phyloP scores from a whole-genome alignment of 2,797 vertebrate genomes.

The Chanos chanos region DNA sequence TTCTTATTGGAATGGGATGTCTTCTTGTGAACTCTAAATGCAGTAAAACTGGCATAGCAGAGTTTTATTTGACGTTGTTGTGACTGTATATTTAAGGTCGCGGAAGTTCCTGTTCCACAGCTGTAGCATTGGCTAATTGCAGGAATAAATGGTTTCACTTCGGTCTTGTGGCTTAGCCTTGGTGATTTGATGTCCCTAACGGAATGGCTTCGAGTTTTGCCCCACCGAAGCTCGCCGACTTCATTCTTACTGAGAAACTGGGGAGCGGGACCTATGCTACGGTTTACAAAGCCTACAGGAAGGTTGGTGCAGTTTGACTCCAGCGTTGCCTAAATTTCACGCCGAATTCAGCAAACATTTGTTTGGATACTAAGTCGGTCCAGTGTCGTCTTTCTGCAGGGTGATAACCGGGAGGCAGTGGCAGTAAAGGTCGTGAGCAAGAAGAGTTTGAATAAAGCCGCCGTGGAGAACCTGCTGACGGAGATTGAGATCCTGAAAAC shows the following conservation, averaged over 20 bases:
- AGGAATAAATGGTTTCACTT: background rate
- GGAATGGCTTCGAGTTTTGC: conserved; percentile 81
- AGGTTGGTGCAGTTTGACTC: conserved; percentile 57
- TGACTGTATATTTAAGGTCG: too few species aligned
- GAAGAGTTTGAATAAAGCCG: conserved; percentile 86
- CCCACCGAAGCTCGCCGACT: conserved; percentile 83
- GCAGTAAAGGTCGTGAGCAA: conserved; percentile 94
- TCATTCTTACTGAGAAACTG: conserved; percentile 88
- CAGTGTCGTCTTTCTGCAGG: conserved; percentile 61
- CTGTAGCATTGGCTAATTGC: too few species aligned
- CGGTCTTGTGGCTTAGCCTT: background rate
- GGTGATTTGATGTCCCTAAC: conserved; percentile 33
- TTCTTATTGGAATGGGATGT: too few species aligned
- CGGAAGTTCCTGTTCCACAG: too few species aligned
- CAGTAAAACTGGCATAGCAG: too few species aligned
- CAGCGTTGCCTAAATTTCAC: too few species aligned
- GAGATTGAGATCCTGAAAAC: conserved; percentile 97
- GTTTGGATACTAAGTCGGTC: background rate
- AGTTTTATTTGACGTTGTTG: too few species aligned
- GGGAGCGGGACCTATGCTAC: conserved; percentile 91
- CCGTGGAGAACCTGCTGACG: conserved; percentile 91
- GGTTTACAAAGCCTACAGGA: conserved; percentile 93
- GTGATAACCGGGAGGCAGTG: conserved; percentile 85
- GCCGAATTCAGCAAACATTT: background rate
- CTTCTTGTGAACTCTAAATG: too few species aligned